Evolutionary conservation across 2,888 invertebrate genomes (phyloP), one percentile per base, ranked within the genome.

Genomic region (Epiblema foenella): DNA sequence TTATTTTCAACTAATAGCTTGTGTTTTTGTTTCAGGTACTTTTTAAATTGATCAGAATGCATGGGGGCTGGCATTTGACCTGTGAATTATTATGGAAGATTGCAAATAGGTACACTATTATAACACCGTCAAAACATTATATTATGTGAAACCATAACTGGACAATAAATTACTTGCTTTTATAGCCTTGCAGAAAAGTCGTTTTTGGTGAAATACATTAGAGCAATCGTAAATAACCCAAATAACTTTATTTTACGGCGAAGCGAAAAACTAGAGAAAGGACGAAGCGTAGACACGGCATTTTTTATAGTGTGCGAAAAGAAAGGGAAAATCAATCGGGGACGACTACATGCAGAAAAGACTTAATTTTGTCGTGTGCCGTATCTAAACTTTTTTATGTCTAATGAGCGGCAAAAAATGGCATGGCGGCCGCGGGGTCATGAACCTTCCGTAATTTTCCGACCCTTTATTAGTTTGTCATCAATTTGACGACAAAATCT

Each of bases 181-280:
- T 81, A 81, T 75, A 75, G 74, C 73, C 58, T 72, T 77, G 71
- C 77, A 79, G 78, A 72, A 73, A 71, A 75, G 70, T 77, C 77
- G 71, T 77, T 78, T 77, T 74, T 75, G 76, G 76, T 52, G 73
- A 73, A 74, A 75, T 73, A 77, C 78, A 81, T 81, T 82, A 81
- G n/a, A 70, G 46, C 68, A 75, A 73, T 78, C 80, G 77, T 81
- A 81, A 80, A 81, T 79, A 79, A 79, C 70, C 62, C 63, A 73
- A 71, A 71, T 74, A 78, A 79, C 75, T 77, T 78, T 76, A 72
- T 74, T 72, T 73, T 70, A 75, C 68, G 73, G 51, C 56, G 49
- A 24, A 65, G 59, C 54, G 66, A 71, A 62, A 59, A 37, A 60
- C 56, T 49, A 57, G 20, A 20, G 37, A 20, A 37, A 37, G 37